These are phyloP conservation scores for Cataglyphis rosenhaueri DNA, from an alignment of 2,888 invertebrate genomes.

Conservation along the genomic window DNA sequence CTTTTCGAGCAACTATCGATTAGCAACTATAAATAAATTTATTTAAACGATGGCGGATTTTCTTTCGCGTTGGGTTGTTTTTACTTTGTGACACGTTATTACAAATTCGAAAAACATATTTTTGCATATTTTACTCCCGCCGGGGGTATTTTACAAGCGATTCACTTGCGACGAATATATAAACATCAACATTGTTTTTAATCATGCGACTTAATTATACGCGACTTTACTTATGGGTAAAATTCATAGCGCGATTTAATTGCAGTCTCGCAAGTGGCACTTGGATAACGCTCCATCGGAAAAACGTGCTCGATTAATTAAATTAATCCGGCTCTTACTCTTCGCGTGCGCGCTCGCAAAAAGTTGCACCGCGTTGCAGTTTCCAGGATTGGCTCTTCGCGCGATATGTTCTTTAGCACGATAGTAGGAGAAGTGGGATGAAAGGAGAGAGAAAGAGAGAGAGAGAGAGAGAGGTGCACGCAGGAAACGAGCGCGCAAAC, in stretches of 20 bases:
- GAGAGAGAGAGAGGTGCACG: conserved; percentile 29
- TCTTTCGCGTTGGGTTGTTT: neutral
- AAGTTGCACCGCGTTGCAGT: conserved; percentile 60
- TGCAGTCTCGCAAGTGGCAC: conserved; percentile 28
- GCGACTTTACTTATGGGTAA: neutral
- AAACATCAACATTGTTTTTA: neutral
- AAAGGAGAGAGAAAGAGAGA: neutral
- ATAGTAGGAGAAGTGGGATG: neutral
- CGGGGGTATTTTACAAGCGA: neutral
- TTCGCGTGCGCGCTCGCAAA: conserved; percentile 47
- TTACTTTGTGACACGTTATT: neutral
- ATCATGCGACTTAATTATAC: neutral
- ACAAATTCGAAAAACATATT: neutral
- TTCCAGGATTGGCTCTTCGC: conserved; percentile 54
- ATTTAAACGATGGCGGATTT: neutral
- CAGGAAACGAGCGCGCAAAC: conserved; percentile 56
- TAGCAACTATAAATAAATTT: neutral
- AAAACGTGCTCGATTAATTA: conserved; percentile 45
- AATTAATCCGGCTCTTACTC: conserved; percentile 36
- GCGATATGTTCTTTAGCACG: conserved; percentile 24
- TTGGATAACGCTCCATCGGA: conserved; percentile 26
- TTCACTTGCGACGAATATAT: conserved; percentile 1
- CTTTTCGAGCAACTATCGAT: neutral
- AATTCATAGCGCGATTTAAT: conserved; percentile 42
- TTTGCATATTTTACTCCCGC: neutral